Conservation (phyloP, 2,797 vertebrate genomes). For the Ispidina picta region DNA sequence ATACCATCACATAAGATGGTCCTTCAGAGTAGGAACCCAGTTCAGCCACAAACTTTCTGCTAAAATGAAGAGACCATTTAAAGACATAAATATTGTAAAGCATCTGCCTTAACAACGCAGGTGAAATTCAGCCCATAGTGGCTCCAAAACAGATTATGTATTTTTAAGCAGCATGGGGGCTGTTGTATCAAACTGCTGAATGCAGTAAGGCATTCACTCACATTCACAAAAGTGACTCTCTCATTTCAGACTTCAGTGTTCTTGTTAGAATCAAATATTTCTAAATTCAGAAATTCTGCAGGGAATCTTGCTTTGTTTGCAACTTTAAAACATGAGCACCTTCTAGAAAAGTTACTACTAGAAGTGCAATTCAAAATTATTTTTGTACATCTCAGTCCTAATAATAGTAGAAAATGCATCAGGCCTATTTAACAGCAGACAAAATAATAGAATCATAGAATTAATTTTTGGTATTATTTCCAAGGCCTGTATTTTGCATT, state of each 20-base stretch:
- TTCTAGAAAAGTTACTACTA: slow-evolving; percentile 22
- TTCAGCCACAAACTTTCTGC: background rate
- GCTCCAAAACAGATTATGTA: background rate
- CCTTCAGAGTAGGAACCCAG: background rate
- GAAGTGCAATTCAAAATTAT: background rate
- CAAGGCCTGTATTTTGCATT: background rate
- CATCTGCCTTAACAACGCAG: background rate
- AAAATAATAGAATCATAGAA: background rate
- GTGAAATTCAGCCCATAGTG: background rate
- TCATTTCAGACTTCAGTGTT: background rate
- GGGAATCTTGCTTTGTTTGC: background rate
- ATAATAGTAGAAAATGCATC: background rate
- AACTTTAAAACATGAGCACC: background rate
- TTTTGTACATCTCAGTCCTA: background rate
- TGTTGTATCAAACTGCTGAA: background rate
- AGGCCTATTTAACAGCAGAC: background rate
- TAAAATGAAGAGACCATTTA: background rate
- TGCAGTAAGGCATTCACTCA: background rate
- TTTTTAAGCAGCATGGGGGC: background rate
- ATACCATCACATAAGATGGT: background rate
- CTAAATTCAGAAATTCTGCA: slow-evolving; percentile 33
- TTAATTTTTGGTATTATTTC: background rate
- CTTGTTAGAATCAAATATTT: background rate
- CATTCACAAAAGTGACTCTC: background rate
- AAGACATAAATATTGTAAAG: background rate